phyloP scores from a whole-genome alignment of 1,140 invertebrate genomes.

The Chelonus insularis region DNA sequence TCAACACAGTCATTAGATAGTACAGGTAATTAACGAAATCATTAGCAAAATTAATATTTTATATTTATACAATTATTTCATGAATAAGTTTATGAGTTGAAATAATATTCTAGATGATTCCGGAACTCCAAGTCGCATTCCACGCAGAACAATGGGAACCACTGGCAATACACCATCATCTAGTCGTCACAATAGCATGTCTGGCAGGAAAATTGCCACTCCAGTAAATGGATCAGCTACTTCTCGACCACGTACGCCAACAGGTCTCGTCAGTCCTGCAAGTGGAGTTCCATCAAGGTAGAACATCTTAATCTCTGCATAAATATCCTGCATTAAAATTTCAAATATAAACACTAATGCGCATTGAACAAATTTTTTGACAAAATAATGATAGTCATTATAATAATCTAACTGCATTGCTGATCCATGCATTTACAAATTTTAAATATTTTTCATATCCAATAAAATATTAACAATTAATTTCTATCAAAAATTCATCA shows the following conservation, averaged over 20 bases:
- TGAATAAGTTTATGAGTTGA: too few species aligned
- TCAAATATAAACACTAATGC: not conserved
- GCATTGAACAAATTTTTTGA: too few species aligned
- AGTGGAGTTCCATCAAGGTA: constrained; percentile 69
- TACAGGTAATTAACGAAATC: constrained; percentile 65
- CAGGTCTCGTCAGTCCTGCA: constrained; percentile 70
- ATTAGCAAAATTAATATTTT: too few species aligned
- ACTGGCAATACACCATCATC: constrained; percentile 53
- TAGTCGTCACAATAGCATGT: constrained; percentile 57
- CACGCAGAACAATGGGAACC: constrained; percentile 66
- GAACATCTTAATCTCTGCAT: not conserved
- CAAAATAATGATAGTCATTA: too few species aligned
- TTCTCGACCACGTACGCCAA: constrained; percentile 73
- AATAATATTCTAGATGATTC: constrained; percentile 51
- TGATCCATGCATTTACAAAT: too few species aligned
- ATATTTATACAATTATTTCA: too few species aligned
- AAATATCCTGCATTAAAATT: constrained; percentile 1
- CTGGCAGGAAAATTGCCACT: constrained; percentile 47
- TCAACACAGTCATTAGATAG: constrained; percentile 90
- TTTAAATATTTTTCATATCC: too few species aligned
- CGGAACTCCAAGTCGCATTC: constrained; percentile 72
- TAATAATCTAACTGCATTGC: too few species aligned
- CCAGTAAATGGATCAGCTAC: constrained; percentile 59
- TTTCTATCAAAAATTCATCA: too few species aligned
- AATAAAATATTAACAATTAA: too few species aligned